Evolutionary conservation across 2,888 invertebrate genomes (phyloP).

Genomic region (Epinotia brunnichana): DNA sequence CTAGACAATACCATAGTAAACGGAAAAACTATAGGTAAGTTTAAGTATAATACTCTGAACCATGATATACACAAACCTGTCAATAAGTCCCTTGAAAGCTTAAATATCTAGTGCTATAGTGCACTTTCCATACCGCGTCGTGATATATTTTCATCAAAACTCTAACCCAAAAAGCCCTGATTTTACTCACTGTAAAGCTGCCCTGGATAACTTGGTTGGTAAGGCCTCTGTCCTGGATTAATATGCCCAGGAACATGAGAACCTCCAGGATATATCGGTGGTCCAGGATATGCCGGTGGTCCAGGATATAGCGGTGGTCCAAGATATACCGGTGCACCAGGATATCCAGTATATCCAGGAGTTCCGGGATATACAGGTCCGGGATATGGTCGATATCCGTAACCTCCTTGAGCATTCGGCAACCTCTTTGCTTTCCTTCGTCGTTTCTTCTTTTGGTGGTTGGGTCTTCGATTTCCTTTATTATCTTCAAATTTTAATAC

Average conservation of each 20-base stretch:
- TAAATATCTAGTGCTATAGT: too few relatives aligned
- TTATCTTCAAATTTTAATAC: constrained; percentile 49
- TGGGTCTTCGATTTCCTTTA: constrained; percentile 44
- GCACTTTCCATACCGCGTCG: too few relatives aligned
- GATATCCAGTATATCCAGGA: background rate
- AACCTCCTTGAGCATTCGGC: constrained; percentile 11
- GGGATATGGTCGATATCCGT: background rate
- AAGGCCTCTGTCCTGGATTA: constrained; percentile 37
- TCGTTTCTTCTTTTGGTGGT: constrained; percentile 54
- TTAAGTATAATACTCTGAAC: too few relatives aligned
- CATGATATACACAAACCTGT: too few relatives aligned
- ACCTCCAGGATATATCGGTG: background rate
- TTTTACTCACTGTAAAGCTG: constrained; percentile 33
- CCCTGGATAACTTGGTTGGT: constrained; percentile 46
- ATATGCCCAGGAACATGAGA: constrained; percentile 28
- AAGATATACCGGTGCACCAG: background rate
- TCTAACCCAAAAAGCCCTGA: too few relatives aligned
- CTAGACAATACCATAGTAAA: too few relatives aligned
- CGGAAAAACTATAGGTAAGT: too few relatives aligned
- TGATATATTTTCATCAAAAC: too few relatives aligned
- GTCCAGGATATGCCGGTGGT: background rate
- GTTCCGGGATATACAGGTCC: constrained; percentile 6
- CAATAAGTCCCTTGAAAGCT: too few relatives aligned
- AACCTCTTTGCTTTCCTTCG: constrained; percentile 50
- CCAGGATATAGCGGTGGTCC: constrained; percentile 9